A percentile compares a stretch with the other conserved stretches of the same genome.
Conservation (phyloP, 2,888 invertebrate species). For the Melinopterus prodromus region DNA sequence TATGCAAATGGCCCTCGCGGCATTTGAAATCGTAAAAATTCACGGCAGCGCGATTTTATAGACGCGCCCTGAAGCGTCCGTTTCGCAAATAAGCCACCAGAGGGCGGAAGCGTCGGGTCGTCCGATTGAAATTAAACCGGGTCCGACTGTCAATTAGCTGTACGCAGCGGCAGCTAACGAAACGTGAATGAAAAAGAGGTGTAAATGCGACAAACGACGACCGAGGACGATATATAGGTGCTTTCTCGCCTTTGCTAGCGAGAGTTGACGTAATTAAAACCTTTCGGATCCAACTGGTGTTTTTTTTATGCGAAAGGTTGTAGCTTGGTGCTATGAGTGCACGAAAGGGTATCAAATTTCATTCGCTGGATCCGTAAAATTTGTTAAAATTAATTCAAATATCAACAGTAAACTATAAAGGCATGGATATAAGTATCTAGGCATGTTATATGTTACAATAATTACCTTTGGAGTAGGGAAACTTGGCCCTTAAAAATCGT, state of each 20-base stretch:
- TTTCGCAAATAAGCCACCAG: background rate
- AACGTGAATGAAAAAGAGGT: background rate
- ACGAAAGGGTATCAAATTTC: no score
- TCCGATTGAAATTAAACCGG: conserved; percentile 4
- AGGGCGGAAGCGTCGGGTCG: background rate
- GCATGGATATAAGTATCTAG: no score
- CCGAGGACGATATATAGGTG: background rate
- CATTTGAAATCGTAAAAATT: background rate
- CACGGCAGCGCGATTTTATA: background rate
- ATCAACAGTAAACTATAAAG: no score
- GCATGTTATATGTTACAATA: no score
- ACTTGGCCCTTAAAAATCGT: no score
- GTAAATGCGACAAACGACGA: background rate
- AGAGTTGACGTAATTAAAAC: background rate
- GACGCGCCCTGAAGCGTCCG: background rate
- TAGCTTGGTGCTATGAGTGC: no score
- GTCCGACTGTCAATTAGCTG: background rate
- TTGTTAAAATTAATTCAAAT: no score
- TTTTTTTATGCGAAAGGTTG: background rate
- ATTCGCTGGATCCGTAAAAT: no score
- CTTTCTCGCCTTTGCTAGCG: background rate
- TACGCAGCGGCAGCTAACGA: background rate
- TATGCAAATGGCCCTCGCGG: background rate
- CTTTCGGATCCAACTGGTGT: background rate
- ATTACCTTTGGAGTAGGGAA: no score